phyloP scores from a whole-genome alignment of 2,888 invertebrate genomes.

The Epistrophella euchroma region DNA sequence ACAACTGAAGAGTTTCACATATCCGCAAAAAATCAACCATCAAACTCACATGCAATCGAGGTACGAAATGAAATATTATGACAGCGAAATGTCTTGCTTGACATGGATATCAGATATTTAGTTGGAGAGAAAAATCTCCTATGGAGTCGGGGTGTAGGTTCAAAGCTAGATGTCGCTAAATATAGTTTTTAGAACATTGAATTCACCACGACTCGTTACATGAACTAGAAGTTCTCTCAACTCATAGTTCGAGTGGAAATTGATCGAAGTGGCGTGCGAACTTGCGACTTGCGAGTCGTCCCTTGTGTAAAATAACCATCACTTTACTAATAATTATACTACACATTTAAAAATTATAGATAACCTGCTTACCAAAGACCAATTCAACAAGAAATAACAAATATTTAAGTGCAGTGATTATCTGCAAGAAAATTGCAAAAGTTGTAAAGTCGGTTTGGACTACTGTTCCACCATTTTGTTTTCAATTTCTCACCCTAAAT shows the following conservation, averaged over 20 bases:
- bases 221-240: not conserved
- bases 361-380: not conserved
- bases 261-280: conserved; percentile 70
- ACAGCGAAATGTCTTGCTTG: too few relatives aligned
- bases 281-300: conserved; percentile 35
- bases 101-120: too few relatives aligned
- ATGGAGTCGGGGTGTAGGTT: too few relatives aligned
- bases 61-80: too few relatives aligned
- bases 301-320: conserved; percentile 26
- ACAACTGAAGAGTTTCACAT: too few relatives aligned
- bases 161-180: not conserved
- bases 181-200: not conserved
- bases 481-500: conserved; percentile 65
- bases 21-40: too few relatives aligned
- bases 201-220: not conserved
- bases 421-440: conserved; percentile 8
- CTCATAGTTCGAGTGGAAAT: conserved; percentile 50
- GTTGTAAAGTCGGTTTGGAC: conserved; percentile 31
- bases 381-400: conserved; percentile 10
- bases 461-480: conserved; percentile 74
- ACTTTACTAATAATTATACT: conserved; percentile 2
- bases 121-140: too few relatives aligned
- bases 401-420: not conserved
- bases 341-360: conserved; percentile 14
- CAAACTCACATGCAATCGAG: too few relatives aligned